Base-by-base conservation (phyloP, 2,113 vertebrate species). In the Centropus bengalensis region DNA sequence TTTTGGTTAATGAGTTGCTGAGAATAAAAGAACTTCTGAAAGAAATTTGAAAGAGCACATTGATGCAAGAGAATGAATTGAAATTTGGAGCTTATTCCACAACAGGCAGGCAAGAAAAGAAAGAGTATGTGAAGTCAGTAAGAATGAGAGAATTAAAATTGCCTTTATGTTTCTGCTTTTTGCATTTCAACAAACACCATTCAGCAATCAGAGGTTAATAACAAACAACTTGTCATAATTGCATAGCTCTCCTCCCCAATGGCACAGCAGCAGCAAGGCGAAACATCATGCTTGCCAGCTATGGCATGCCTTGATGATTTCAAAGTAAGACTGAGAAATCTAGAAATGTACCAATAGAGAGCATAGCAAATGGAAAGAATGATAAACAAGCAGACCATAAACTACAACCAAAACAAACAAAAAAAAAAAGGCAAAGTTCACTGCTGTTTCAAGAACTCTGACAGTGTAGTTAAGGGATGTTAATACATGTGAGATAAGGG, bases 171-270 rank as follows among this genome's bases (percentile, higher is more conserved):
- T 92, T 79, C 70, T 88, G 42, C 59, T 67, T 95, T 95, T 89
- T 88, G 75, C 60, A 68, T 94, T 75, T 91, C 71, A 89, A 56
- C 55, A 83, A 94, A 89, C 63, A 93, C 62, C 51, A 70, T 74
- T 82, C 71, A 92, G 85, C 47, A 93, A 89, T 66, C 87, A 91
- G 94, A 96, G 87, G 89, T 95, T 96, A 94, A 88, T 70, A 95
- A 86, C 68, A 73, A 96, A 87, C 71, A 94, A 89, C 87, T 91
- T 93, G 91, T 91, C 87, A 85, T 89, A 93, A 94, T 51, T 87
- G 89, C 59, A 69, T 79, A 91, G 58, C 62, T 93, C 62, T 92
- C 81, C 84, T 91, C 79, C 89, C 86, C 80, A 94, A 93, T 62
- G 85, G 60, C 88, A 94, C 82, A 59, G 67, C 38, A 80, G 60